A percentile compares a stretch with the other conserved stretches of the same genome.
Conservation (phyloP, 2,113 vertebrate species). For the Anser brachyrhynchus region DNA sequence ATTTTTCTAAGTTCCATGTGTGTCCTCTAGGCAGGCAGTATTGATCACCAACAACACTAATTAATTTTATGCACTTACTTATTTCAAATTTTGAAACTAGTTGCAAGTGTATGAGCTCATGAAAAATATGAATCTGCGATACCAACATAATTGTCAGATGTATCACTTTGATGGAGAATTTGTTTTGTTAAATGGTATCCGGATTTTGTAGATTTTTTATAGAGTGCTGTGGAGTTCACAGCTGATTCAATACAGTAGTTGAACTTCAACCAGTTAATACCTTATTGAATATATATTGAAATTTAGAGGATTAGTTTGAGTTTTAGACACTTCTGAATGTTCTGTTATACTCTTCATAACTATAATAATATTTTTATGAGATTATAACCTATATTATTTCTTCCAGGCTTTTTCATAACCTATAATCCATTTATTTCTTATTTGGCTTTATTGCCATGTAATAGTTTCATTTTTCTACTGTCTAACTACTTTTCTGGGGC, state of each 20-base stretch:
- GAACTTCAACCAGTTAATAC: neutral
- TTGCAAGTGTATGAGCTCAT: fast-evolving
- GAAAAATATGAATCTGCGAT: neutral
- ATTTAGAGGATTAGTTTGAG: neutral
- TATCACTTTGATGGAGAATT: fast-evolving
- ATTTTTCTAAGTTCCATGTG: neutral
- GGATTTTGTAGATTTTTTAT: neutral
- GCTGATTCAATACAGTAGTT: neutral
- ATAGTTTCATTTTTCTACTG: neutral
- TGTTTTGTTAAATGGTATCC: neutral
- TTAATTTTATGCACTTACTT: neutral
- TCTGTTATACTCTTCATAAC: neutral
- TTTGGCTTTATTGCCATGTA: neutral
- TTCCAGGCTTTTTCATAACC: neutral
- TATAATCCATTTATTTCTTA: neutral
- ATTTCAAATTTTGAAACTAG: neutral
- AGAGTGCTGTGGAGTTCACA: neutral
- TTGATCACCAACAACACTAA: neutral
- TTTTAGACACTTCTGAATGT: neutral
- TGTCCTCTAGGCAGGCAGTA: neutral
- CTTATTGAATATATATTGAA: neutral
- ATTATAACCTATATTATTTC: neutral
- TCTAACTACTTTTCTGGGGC: neutral
- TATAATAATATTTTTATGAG: neutral
- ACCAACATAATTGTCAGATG: fast-evolving